Base-by-base conservation (phyloP, 64 coral and sea anemone genomes). In the Anthopleura sola region DNA sequence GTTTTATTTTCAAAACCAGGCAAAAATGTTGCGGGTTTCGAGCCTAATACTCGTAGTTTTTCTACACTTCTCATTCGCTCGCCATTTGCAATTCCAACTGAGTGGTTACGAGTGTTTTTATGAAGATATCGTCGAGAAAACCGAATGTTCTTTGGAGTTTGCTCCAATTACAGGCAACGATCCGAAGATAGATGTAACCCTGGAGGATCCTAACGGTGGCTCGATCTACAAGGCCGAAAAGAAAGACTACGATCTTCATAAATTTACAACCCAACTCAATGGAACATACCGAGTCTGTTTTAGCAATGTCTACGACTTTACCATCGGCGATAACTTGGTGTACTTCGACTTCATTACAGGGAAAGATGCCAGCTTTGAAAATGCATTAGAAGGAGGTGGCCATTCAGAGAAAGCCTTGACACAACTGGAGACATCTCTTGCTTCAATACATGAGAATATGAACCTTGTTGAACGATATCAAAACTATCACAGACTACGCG, bases 51-150 rank as follows among this genome's bases (percentile, higher is more conserved):
- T 79, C 9, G 36, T 79, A 24, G 76, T 18, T 79, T 38, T 48
- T 5, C 21, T 83, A 3, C 55, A 83, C 34, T 83, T 50, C 12
- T 83, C 82, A 18, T 4, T 83, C 7, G 82, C 82, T 37, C 93
- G 97, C 69, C 97, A 99, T 87, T 85, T 99, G 58, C 97, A 99
- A 87, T 92, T 99, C 76, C 93, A 92, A 36, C 55, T 99, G 13
- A 99, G 85, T 39, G 97, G 97, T n/a, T 99, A 92, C 47, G 97
- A 99, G 62, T 99, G 97, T 75, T 99, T 99, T 84, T 95, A 94
- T 78, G 92, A 99, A 86, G 90, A 94, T 33, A 88, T 99, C 9
- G 83, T 83, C 33, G 87, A 89, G 84, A 94, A 94, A 38, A 91
- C 87, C 3, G 93, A 94, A 18, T 99, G 97, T 64, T 99, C 97